These are phyloP conservation scores for Leuciscus idus DNA, from an alignment of 2,113 vertebrate species.

Conservation along the genomic window DNA sequence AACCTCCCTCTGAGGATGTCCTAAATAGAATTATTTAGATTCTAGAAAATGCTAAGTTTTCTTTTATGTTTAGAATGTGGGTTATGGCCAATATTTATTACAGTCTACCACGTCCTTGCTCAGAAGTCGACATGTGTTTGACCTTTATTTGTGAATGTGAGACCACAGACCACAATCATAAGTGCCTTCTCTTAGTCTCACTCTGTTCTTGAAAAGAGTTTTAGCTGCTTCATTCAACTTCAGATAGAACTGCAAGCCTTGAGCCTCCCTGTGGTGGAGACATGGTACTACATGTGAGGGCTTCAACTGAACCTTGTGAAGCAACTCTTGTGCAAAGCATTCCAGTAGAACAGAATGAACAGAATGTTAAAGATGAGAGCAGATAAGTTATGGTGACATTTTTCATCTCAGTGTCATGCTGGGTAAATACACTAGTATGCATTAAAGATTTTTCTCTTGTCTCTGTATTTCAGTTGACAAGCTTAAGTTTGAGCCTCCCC, in stretches of 20 bases:
- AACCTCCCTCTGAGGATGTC: not conserved
- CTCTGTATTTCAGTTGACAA: slow-evolving; percentile 86
- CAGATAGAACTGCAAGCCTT: not conserved
- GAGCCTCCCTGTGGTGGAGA: slow-evolving; percentile 7
- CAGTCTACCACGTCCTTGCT: not conserved
- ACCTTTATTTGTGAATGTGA: not conserved
- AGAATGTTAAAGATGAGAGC: not conserved
- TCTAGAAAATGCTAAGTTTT: not conserved
- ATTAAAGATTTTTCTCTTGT: slow-evolving; percentile 55
- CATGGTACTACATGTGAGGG: not conserved
- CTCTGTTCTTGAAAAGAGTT: not conserved
- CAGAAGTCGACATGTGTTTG: not conserved
- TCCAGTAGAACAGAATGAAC: not conserved
- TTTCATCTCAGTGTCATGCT: not conserved
- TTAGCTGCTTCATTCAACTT: not conserved
- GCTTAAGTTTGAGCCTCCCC: slow-evolving; percentile 90
- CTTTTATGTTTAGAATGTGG: not conserved
- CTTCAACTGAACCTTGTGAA: not conserved
- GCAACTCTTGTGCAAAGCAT: not conserved
- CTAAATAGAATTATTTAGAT: not conserved
- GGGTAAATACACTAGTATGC: not conserved
- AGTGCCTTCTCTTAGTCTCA: not conserved
- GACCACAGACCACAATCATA: not conserved
- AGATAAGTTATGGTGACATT: not conserved
- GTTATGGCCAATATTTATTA: not conserved